Evolutionary conservation across 2,888 invertebrate genomes (phyloP).

Genomic region (Microctonus brassicae): DNA sequence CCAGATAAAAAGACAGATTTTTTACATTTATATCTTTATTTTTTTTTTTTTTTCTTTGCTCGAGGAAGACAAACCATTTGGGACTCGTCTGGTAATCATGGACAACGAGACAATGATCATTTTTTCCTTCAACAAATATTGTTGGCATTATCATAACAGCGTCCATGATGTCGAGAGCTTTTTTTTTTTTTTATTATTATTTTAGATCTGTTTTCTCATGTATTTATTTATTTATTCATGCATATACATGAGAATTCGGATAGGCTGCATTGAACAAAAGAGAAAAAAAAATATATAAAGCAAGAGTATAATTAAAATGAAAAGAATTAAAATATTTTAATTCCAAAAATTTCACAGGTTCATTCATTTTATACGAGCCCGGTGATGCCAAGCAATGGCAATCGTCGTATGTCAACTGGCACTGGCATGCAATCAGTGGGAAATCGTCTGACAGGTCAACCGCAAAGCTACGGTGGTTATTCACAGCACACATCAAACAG

Average conservation of each 20-base stretch:
- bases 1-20: conserved; percentile 32
- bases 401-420: conserved; percentile 80
- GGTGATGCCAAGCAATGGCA: conserved; percentile 69
- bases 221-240: conserved; percentile 3
- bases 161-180: background rate
- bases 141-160: background rate
- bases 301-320: background rate
- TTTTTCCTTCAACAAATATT: background rate
- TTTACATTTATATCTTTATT: conserved; percentile 24
- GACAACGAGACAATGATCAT: background rate
- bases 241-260: no score
- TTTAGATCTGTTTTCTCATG: background rate
- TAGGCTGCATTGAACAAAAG: background rate
- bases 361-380: conserved; percentile 86
- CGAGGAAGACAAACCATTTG: conserved; percentile 29
- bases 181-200: background rate
- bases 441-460: conserved; percentile 69
- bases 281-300: background rate
- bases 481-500: conserved; percentile 72
- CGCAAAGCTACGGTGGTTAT: conserved; percentile 70
- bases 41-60: conserved; percentile 15
- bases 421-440: conserved; percentile 71
- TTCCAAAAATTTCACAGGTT: conserved; percentile 70
- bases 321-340: background rate
- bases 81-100: background rate